Evolutionary conservation across 1,140 invertebrate genomes (phyloP), one percentile per base, ranked within the genome.

Genomic region (Lerema accius): DNA sequence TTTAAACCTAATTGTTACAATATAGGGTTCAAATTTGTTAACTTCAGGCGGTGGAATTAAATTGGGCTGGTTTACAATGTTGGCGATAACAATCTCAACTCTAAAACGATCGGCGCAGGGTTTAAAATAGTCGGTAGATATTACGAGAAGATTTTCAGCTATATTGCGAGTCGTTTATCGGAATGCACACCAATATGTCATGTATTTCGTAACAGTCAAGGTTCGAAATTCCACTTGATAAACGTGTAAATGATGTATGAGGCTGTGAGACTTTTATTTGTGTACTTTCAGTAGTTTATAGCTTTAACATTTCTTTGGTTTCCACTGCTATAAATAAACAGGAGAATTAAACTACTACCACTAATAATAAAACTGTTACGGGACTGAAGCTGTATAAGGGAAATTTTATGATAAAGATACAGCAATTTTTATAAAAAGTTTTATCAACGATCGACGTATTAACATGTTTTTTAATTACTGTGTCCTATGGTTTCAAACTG

Each of bases 121-220:
- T 26, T 28, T 13, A 42, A 40, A 43, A n/a, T n/a, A n/a, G n/a
- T 15, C 37, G 11, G 0, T 39, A 14, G 16, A 7, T 14, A 42
- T 26, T 28, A 43, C 39, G 13, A 39, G 26, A 26, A 42, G 5
- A 39, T n/a, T 19, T 4, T 42, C 15, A 26, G 37, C 37, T 39
- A 28, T 28, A 53, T 53, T 39, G 37, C 23, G 39, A 43, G 23
- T 7, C 39, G 51, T 37, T 55, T 55, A 55, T 55, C 37, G 39
- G 39, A 23, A 39, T 42, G 37, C 39, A 42, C 37, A 55, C 39
- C 13, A 55, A 55, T 42, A 43, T 55, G 39, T 55, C n/a, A 55
- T 17, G 40, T 55, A 55, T 55, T 28, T 7, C 9, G 17, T n/a
- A 28, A 28, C 16, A 0, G 13, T 16, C 11, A 43, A 55, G 10